Conservation (phyloP, 2,113 vertebrate genomes). For the Carassius carassius region DNA sequence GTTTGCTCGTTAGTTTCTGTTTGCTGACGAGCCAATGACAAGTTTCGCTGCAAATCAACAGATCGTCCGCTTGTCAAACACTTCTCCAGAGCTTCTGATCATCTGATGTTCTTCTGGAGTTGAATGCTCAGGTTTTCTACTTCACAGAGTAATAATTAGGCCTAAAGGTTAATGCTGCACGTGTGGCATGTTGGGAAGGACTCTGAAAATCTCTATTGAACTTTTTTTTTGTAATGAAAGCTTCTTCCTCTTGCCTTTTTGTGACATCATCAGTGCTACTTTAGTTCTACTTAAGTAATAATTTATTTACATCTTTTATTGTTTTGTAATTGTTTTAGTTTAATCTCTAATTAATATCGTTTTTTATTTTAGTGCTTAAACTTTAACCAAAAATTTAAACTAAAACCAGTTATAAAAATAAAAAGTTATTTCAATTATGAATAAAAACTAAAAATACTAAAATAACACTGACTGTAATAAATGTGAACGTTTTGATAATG, state of each 20-base stretch:
- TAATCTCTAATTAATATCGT: too few species aligned
- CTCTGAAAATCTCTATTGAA: background rate
- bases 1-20: constrained; percentile 52
- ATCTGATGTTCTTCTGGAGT: background rate
- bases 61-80: background rate
- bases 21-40: constrained; percentile 33
- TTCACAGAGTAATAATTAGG: background rate
- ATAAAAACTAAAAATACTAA: too few species aligned
- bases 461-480: too few species aligned
- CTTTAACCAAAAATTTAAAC: too few species aligned
- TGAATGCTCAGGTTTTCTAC: background rate
- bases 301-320: background rate
- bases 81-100: background rate
- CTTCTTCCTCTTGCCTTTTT: too few species aligned
- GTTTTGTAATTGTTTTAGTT: background rate
- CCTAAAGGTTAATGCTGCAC: too few species aligned
- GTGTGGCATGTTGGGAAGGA: background rate
- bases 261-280: background rate
- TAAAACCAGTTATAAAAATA: too few species aligned
- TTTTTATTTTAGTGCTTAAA: too few species aligned
- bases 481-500: background rate
- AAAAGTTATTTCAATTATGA: too few species aligned
- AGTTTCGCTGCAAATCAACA: constrained; percentile 9
- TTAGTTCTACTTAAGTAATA: background rate
- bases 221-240: too few species aligned